Evolutionary conservation across 2,113 vertebrate genomes (phyloP).

Genomic region (Cynopterus brachyotis): DNA sequence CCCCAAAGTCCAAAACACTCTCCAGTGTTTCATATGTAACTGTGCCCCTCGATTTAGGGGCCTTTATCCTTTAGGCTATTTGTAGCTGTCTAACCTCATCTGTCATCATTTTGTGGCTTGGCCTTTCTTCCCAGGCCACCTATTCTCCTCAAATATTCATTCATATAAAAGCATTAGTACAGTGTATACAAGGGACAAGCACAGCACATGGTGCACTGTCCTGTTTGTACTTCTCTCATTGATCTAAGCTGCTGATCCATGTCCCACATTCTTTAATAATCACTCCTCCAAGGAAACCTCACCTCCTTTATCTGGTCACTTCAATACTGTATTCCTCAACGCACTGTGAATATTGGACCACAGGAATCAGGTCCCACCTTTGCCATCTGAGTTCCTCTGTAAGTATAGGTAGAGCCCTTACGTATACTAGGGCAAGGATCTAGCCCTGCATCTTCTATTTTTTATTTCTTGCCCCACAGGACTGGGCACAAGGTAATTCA

Average conservation of each 20-base stretch:
- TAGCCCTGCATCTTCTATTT: background rate
- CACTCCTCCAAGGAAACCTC: background rate
- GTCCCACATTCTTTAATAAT: background rate
- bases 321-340: background rate
- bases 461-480: background rate
- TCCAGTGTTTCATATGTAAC: background rate
- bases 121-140: background rate
- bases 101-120: background rate
- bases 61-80: background rate
- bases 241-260: background rate
- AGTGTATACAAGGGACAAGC: background rate
- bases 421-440: too few species aligned
- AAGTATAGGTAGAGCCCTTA: background rate
- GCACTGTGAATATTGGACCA: background rate
- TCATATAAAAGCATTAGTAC: background rate
- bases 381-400: background rate
- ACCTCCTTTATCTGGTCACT: background rate
- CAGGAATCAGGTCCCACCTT: background rate
- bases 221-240: background rate
- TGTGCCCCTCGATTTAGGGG: background rate
- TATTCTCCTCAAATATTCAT: background rate
- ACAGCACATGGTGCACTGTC: fast-evolving
- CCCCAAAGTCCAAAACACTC: background rate
- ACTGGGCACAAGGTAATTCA: background rate
- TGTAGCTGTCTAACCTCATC: background rate